Evolutionary conservation across 1,140 invertebrate genomes (phyloP), one percentile per base, ranked within the genome.

Genomic region (Bombyx mandarina): DNA sequence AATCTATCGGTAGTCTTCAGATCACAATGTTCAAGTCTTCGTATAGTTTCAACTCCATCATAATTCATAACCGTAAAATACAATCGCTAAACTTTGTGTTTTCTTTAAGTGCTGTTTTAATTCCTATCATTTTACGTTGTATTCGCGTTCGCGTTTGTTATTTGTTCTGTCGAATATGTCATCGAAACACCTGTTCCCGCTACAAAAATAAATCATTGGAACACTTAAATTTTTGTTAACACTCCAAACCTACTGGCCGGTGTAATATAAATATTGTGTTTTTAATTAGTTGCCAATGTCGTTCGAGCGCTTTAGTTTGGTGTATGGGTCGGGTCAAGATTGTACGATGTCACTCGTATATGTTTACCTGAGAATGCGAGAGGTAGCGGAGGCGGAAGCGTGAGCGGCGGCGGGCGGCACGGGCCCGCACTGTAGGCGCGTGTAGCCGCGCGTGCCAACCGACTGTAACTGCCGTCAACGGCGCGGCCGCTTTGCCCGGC

Each of bases 391-490:
- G 57, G 69, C 70, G 75, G 62, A 47, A 59, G 73, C 74, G 75
- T 74, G 53, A 58, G 69, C 65, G 70, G 69, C 68, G 70, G 61
- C 60, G 73, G 66, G 63, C 69, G 68, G 66, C 66, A 73, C 74
- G 62, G 64, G 54, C 67, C 62, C 69, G 77, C 79, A 75, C 77
- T 64, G 50, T 54, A 50, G 60, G 71, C 75, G 77, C 81, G 81
- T 82, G 72, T 80, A 73, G 64, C 73, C 79, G 75, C 76, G 72
- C 72, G 69, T 75, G 75, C 77, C 73, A 73, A 71, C 78, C 72
- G 77, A 76, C 61, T 71, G 58, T 69, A 63, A 84, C 81, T 84
- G 79, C 81, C 78, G 80, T 66, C 67, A 62, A 69, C 73, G 57
- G 45, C 54, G 52, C 54, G 22, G 44, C 22, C 42, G 35, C 48